Conservation (phyloP, 1,140 invertebrate species). For the Bombyx mori region DNA sequence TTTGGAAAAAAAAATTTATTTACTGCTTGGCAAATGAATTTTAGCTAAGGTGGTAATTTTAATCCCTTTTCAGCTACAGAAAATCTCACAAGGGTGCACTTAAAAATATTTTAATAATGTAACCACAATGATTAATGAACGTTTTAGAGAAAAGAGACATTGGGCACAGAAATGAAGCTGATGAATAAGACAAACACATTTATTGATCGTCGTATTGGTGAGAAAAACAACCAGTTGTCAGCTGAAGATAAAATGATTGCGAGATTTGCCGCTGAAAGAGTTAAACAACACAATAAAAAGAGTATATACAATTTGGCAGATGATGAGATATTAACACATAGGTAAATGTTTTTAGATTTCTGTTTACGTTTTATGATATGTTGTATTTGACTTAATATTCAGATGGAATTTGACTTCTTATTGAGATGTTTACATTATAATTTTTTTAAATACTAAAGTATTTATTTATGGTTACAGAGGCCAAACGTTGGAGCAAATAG, state of each 20-base stretch:
- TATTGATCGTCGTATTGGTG: slow-evolving; percentile 89
- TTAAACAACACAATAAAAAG: slow-evolving; percentile 77
- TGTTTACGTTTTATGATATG: too few relatives aligned
- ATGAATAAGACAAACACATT: slow-evolving; percentile 89
- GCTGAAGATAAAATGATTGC: slow-evolving; percentile 89
- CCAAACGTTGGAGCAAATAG: slow-evolving; percentile 89
- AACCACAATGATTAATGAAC: background rate
- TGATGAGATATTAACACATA: slow-evolving; percentile 86
- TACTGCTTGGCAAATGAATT: too few relatives aligned
- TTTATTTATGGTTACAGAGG: slow-evolving; percentile 69
- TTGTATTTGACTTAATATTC: too few relatives aligned
- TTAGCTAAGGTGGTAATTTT: too few relatives aligned
- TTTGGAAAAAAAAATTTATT: too few relatives aligned
- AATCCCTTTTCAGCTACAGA: too few relatives aligned
- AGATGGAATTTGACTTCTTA: too few relatives aligned
- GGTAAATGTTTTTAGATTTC: slow-evolving; percentile 24
- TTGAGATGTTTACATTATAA: background rate
- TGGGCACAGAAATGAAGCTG: slow-evolving; percentile 87
- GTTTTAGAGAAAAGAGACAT: slow-evolving; percentile 79
- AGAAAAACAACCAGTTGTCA: slow-evolving; percentile 78
- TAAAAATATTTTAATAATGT: background rate
- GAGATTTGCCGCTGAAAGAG: slow-evolving; percentile 84
- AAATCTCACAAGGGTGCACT: too few relatives aligned
- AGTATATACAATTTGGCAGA: slow-evolving; percentile 88
- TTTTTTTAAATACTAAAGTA: slow-evolving; percentile 4